These are phyloP conservation scores for Syrphus vitripennis DNA, from an alignment of 2,888 invertebrate species.

Conservation along the genomic window DNA sequence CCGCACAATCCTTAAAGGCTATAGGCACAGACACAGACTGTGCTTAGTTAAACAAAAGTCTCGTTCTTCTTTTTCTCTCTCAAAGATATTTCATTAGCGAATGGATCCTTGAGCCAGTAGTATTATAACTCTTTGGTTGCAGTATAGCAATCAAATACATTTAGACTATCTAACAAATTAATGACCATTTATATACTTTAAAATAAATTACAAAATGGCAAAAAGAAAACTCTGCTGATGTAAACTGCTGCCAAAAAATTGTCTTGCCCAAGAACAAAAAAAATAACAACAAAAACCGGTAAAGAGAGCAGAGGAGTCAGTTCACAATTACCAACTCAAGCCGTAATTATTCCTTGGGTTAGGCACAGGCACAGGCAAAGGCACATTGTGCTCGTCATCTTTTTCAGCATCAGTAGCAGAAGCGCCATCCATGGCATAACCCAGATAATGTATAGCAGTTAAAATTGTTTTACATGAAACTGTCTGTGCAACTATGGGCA, in stretches of 20 bases:
- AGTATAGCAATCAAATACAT: conserved; percentile 57
- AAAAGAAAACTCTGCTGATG: conserved; percentile 47
- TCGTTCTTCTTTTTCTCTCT: background rate
- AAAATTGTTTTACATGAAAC: conserved; percentile 69
- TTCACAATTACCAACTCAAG: conserved; percentile 67
- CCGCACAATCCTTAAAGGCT: background rate
- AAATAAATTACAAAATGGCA: conserved; percentile 57
- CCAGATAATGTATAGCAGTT: conserved; percentile 61
- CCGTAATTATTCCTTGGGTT: conserved; percentile 67
- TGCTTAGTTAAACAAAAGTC: conserved; percentile 10
- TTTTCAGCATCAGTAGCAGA: conserved; percentile 27
- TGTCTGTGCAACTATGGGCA: conserved; percentile 54
- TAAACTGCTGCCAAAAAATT: conserved; percentile 58
- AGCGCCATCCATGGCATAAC: conserved; percentile 35
- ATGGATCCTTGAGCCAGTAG: conserved; percentile 17
- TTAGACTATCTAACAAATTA: conserved; percentile 58
- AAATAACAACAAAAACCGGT: background rate
- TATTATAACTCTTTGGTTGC: background rate
- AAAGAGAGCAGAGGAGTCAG: conserved; percentile 10
- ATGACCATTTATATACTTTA: conserved; percentile 50
- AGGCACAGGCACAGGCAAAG: conserved; percentile 19
- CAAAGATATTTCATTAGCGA: conserved; percentile 19
- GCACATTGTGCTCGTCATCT: conserved; percentile 49
- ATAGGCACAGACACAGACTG: background rate
- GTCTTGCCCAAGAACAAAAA: background rate